Evolutionary conservation across 2,113 vertebrate species (phyloP), one percentile per base, ranked within the genome.

Genomic region (Paedocypris sp.): DNA sequence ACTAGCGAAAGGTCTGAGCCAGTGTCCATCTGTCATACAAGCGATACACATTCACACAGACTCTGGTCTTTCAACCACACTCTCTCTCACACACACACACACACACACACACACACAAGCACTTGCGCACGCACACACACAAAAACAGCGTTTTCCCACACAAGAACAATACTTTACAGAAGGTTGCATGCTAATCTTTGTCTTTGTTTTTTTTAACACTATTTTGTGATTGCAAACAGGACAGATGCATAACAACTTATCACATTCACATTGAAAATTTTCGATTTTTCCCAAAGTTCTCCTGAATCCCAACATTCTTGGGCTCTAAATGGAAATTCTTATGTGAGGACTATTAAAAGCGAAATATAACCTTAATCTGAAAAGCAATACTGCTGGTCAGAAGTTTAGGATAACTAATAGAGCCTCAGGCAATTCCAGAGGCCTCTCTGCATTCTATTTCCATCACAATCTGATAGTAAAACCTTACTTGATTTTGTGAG

Each of bases 351-450:
- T n/a, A n/a, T n/a, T n/a, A n/a, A 23, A 31, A 3, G 29, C 62
- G 66, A 61, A 72, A 72, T 31, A 41, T 51, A 39, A 68, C 54
- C 49, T 54, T 20, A 28, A 31, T 35, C 18, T 23, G 42, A 50
- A 65, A 61, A 52, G 41, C 35, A 23, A n/a, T 5, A 38, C 16
- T 45, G 35, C 16, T n/a, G n/a, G 52, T 60, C 33, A 51, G 35
- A 42, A 9, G 70, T 77, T 83, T 79, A 68, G 76, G 78, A 78
- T 78, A 74, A 69, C 76, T 80, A 82, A 84, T 80, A 69, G 45
- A 62, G 66, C 63, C 32, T 78, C 68, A 31, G 61, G 12, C 25
- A 68, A 72, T 79, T 81, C 82, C 75, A 77, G 81, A 82, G 70
- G 58, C 35, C 60, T 15, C 35, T 49, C 45, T 69, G 50, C 62